A percentile compares a stretch with the other conserved stretches of the same genome.
These are phyloP conservation scores for Doryteuthis pealeii DNA, from an alignment of 1,140 invertebrate species.

Conservation along the genomic window DNA sequence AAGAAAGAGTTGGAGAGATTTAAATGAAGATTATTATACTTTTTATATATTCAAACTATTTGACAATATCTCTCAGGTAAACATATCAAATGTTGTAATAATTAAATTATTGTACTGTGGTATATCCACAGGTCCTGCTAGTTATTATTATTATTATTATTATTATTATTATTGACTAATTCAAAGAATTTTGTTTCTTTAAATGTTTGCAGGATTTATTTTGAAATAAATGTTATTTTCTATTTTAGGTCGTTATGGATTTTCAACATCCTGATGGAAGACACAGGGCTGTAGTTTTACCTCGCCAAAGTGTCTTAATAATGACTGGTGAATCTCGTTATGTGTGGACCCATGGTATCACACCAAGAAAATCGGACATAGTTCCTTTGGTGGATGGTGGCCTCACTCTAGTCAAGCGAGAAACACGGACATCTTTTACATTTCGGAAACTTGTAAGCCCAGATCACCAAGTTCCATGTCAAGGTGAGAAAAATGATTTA, in stretches of 20 bases:
- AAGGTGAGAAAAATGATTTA: constrained; percentile 35
- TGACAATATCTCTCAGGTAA: no score
- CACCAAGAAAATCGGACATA: constrained; percentile 80
- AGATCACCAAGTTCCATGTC: constrained; percentile 64
- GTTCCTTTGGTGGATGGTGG: constrained; percentile 60
- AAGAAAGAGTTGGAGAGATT: no score
- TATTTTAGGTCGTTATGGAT: constrained; percentile 75
- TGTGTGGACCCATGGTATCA: constrained; percentile 69
- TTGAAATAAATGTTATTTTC: constrained; percentile 11
- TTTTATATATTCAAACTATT: no score
- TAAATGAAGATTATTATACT: no score
- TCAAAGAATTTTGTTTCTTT: no score
- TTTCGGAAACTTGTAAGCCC: constrained; percentile 75
- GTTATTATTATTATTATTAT: no score
- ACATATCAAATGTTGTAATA: no score
- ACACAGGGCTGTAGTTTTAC: constrained; percentile 70
- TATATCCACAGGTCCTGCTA: no score
- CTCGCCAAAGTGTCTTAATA: constrained; percentile 77
- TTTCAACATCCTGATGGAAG: constrained; percentile 70
- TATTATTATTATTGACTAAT: no score
- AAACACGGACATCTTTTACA: constrained; percentile 80
- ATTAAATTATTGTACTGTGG: no score
- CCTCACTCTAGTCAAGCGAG: constrained; percentile 66
- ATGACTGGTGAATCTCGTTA: constrained; percentile 82
- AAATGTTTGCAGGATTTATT: no score